Percentiles rank a stretch among this genome's conserved stretches.
phyloP scores from a whole-genome alignment of 2,888 invertebrate genomes.

The Subacronicta megacephala region DNA sequence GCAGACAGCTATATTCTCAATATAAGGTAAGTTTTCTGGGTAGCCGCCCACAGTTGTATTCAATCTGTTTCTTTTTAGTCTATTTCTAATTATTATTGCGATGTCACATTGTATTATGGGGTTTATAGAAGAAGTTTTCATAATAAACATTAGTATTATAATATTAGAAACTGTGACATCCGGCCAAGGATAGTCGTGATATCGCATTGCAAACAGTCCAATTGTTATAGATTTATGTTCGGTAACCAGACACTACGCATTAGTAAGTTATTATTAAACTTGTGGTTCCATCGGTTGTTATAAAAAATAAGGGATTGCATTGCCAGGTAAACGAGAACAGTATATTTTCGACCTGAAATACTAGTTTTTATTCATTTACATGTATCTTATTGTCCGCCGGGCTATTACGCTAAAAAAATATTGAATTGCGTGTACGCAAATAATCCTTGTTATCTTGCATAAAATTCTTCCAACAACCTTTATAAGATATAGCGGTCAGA shows the following conservation, averaged over 20 bases:
- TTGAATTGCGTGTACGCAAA: conserved; percentile 1
- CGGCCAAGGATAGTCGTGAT: conserved; percentile 54
- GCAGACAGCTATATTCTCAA: conserved; percentile 45
- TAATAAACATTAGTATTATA: conserved; percentile 43
- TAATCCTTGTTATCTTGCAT: no score
- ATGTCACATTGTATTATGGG: conserved; percentile 42
- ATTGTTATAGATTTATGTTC: conserved; percentile 67
- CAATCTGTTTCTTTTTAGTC: conserved; percentile 79
- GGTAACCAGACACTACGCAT: conserved; percentile 84
- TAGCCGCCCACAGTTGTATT: conserved; percentile 77
- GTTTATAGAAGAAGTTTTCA: conserved; percentile 27
- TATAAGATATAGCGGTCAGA: no score
- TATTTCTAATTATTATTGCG: conserved; percentile 62
- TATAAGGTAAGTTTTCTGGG: conserved; percentile 76
- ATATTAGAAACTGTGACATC: conserved; percentile 40
- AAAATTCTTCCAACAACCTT: no score
- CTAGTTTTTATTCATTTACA: neutral
- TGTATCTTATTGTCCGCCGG: conserved; percentile 19
- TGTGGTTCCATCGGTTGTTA: conserved; percentile 64
- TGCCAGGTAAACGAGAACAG: conserved; percentile 7
- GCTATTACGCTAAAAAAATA: conserved; percentile 4
- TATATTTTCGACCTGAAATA: conserved; percentile 18
- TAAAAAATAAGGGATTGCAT: conserved; percentile 28
- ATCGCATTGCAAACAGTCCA: conserved; percentile 59
- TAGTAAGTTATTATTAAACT: conserved; percentile 80